Base-by-base conservation (phyloP, 2,888 invertebrate genomes). In the Drosophila birchii region DNA sequence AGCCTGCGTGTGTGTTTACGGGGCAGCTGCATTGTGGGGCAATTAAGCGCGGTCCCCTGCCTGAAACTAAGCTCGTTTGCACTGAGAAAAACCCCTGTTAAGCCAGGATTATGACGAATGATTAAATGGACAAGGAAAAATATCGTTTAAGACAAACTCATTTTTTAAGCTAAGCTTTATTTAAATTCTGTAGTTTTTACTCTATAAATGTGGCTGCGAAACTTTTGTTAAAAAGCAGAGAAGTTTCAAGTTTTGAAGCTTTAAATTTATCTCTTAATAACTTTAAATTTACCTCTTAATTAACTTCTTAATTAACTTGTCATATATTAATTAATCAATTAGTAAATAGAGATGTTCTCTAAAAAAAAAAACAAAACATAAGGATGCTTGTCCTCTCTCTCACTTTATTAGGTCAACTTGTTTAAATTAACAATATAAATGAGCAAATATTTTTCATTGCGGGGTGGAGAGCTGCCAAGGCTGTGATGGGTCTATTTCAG, bases 391-490 rank as follows among this genome's bases (percentile, higher is more conserved):
- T 23, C 34, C 11, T 26, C 11, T 43, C 18, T 14, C 57, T 43
- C 18, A 11, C 57, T 72, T 73, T 66, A 71, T 75, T 49, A 66
- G 71, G 75, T 81, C 69, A 75, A 74, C 51, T 78, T 71, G 75
- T 62, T 72, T 71, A 73, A 78, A 75, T 78, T 49, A 57, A 53
- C 69, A 53, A 69, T 75, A 75, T 74, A 45, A 57, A 68, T 75
- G 61, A 53, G 5, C 67, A 66, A 79, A 79, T 76, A 84, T 84
- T 79, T 78, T 68, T 56, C 59, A 64, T 56, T 63, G 23, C 23
- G 12, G 7, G 39, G 11, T 26, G 32, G 16, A 16, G 34, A 23
- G 54, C 39, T 41, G 44, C 12, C 36, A 20, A 18, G 54, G 47
- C 11, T 63, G 55, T 56, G 43, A 53, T 43, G 34, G 39, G 55